Evolutionary conservation across 2,888 invertebrate species (phyloP).

Genomic region (Callinectes sapidus): DNA sequence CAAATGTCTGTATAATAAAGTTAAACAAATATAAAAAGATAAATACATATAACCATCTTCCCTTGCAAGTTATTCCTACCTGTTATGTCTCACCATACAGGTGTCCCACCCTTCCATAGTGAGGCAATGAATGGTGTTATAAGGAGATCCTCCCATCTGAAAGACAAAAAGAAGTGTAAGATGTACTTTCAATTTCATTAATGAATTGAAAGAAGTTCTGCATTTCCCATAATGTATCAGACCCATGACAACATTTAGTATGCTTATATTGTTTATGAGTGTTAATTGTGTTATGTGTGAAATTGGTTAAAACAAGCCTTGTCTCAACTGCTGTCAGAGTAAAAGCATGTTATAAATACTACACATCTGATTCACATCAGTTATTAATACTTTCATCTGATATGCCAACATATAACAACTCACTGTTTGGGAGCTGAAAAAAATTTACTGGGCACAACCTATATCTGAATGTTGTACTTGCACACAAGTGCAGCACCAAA

Average conservation of each 20-base stretch:
- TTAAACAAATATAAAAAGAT: neutral
- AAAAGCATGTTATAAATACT: neutral
- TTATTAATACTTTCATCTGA: neutral
- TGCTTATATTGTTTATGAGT: neutral
- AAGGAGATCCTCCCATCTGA: constrained; percentile 71
- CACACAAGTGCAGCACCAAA: neutral
- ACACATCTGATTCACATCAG: neutral
- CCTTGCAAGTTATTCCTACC: constrained; percentile 40
- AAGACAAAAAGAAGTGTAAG: neutral
- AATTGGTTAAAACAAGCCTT: neutral
- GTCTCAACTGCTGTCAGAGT: neutral
- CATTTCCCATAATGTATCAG: neutral
- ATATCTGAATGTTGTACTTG: neutral
- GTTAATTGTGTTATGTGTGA: neutral
- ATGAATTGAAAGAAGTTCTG: neutral
- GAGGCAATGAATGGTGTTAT: constrained; percentile 71
- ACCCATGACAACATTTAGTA: neutral
- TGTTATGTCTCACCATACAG: constrained; percentile 69
- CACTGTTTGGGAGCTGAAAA: neutral
- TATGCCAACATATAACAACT: neutral
- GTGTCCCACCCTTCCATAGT: constrained; percentile 65
- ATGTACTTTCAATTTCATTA: neutral
- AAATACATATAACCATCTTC: neutral
- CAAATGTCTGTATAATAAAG: neutral
- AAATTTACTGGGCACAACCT: neutral